These are phyloP conservation scores for Neoitamus cyanurus DNA, from an alignment of 2,888 invertebrate species.

Conservation along the genomic window DNA sequence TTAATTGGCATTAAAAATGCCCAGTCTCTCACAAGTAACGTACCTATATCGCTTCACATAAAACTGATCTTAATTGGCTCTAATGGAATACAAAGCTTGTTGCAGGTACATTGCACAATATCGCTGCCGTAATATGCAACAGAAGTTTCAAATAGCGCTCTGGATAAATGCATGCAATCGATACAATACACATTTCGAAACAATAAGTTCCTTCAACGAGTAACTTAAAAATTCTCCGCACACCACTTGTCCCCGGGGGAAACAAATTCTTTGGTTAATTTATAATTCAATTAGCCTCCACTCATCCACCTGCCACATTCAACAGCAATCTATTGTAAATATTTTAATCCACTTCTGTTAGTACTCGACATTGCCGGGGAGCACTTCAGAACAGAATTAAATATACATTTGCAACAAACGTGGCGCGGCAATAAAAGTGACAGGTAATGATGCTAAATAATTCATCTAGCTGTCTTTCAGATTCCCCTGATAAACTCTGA, in stretches of 20 bases:
- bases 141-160: background rate
- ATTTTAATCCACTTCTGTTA: slow-evolving; percentile 34
- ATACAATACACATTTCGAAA: background rate
- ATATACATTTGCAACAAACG: slow-evolving; percentile 30
- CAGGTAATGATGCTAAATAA: slow-evolving; percentile 41
- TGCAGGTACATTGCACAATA: background rate
- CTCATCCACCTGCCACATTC: slow-evolving; percentile 25
- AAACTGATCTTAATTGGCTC: background rate
- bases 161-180: background rate
- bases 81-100: background rate
- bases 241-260: background rate
- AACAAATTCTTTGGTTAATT: slow-evolving; percentile 21
- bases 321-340: slow-evolving; percentile 21
- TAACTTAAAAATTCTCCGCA: background rate
- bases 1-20: too few relatives aligned
- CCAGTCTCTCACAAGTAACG: background rate
- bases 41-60: background rate
- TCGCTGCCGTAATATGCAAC: background rate
- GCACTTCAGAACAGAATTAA: background rate
- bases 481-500: slow-evolving; percentile 36
- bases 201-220: background rate
- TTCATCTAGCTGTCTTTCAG: slow-evolving; percentile 34
- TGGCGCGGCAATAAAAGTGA: slow-evolving; percentile 29
- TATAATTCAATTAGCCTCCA: slow-evolving; percentile 38
- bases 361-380: background rate